Evolutionary conservation across 1,140 invertebrate genomes (phyloP), one percentile per base, ranked within the genome.

Genomic region (Aphelenchoides avenae): DNA sequence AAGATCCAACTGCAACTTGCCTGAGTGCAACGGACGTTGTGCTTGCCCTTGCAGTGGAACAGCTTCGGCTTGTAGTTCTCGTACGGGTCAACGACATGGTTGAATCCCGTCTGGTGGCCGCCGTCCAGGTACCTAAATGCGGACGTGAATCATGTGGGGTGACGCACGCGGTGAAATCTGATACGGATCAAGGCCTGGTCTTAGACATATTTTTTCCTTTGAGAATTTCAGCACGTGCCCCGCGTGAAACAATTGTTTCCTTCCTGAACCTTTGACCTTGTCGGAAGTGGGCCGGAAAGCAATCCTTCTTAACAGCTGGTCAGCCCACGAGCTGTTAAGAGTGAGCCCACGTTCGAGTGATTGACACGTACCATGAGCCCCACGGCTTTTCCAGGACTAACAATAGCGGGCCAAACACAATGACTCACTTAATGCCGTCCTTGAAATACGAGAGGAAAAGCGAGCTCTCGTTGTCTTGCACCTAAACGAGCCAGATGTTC

Each of bases 21-120:
- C 82, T 89, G 85, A 60, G 83, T 81, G 5, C 89, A 86, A 39
- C 88, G 82, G 44, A 91, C 85, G 74, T 90, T 89, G 55, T 84
- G 84, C 70, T 90, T 89, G 46, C 89, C 89, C 78, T 91, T 92
- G 33, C 91, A 85, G 68, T 89, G 87, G 80, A 89, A 87, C 11
- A 92, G 80, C 55, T 86, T 81, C 67, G 86, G 87, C 57, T 85
- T 83, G 37, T 84, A 83, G 22, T 82, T 80, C 5, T 84, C 83
- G 31, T 77, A 67, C 70, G 89, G 85, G 7, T 83, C 86, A 61
- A 85, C 82, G 3, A 90, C 86, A 73, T 90, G 87, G 54, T 84
- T 85, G 79, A 92, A 92, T 0, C 89, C 89, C 30, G 85, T 86
- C 11, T 84, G 83, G 36, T 87, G 83, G 13, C 89, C 89, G 6